phyloP scores from a whole-genome alignment of 2,888 invertebrate species.

The Serripes groenlandicus region DNA sequence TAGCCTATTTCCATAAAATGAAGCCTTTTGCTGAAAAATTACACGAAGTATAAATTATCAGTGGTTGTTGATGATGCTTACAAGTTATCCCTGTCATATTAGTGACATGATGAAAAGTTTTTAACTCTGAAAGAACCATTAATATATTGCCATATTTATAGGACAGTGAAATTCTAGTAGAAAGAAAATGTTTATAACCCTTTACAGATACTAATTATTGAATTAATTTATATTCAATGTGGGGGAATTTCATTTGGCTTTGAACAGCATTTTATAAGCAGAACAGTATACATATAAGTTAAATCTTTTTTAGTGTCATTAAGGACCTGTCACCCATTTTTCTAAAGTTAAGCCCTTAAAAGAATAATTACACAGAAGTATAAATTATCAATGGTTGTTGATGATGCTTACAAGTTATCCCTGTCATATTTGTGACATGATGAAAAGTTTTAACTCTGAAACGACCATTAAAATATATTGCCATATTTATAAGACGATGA shows the following conservation, averaged over 20 bases:
- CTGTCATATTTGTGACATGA: slow-evolving; percentile 29
- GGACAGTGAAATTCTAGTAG: too few relatives aligned
- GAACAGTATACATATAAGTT: too few relatives aligned
- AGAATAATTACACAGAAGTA: too few relatives aligned
- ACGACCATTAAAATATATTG: neutral
- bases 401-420: slow-evolving; percentile 48
- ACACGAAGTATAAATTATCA: neutral
- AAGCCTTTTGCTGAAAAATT: neutral
- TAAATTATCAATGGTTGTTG: slow-evolving; percentile 10
- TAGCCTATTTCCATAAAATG: neutral
- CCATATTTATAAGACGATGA: too few relatives aligned
- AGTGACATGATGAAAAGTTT: slow-evolving; percentile 4
- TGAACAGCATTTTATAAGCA: too few relatives aligned
- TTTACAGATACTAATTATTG: too few relatives aligned
- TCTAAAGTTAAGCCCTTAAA: too few relatives aligned
- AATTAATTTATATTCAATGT: too few relatives aligned
- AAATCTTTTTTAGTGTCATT: too few relatives aligned
- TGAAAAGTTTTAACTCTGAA: slow-evolving; percentile 1
- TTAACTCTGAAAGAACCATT: slow-evolving; percentile 1
- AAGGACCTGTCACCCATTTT: too few relatives aligned
- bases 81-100: slow-evolving; percentile 45
- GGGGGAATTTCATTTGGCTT: too few relatives aligned
- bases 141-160: neutral
- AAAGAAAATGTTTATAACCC: too few relatives aligned
- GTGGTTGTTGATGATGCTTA: slow-evolving; percentile 26